These are phyloP conservation scores for Hesperia comma DNA, from an alignment of 2,888 invertebrate genomes.

Conservation along the genomic window DNA sequence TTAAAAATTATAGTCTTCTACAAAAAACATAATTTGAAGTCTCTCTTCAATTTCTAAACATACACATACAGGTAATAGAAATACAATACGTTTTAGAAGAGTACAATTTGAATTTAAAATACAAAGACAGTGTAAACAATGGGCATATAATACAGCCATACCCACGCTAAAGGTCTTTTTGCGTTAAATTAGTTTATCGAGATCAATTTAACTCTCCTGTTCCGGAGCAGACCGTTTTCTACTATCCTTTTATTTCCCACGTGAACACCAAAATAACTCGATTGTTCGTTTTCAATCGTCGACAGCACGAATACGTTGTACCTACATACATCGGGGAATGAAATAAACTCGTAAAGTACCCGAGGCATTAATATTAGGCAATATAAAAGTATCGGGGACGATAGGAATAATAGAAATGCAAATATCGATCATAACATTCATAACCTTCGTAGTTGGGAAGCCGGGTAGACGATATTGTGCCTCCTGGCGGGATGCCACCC, in stretches of 20 bases:
- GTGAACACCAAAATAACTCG: not conserved
- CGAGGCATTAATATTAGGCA: constrained; percentile 45
- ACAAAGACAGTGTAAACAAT: no score
- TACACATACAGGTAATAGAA: no score
- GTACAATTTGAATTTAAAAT: no score
- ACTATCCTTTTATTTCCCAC: constrained; percentile 14
- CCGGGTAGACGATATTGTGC: constrained; percentile 66
- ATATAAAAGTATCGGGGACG: constrained; percentile 52
- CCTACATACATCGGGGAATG: not conserved
- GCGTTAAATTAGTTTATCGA: no score
- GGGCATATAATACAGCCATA: no score
- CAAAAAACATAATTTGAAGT: no score
- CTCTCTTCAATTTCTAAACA: no score
- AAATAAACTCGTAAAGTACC: not conserved
- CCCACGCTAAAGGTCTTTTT: no score
- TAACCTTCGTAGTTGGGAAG: constrained; percentile 52
- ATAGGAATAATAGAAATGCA: constrained; percentile 66
- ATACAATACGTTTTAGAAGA: no score
- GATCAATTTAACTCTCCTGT: constrained; percentile 5
- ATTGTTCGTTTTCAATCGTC: constrained; percentile 16
- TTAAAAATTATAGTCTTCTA: no score
- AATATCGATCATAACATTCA: constrained; percentile 65
- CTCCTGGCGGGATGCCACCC: constrained; percentile 64
- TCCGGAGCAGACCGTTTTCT: constrained; percentile 13
- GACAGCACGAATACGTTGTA: not conserved